Evolutionary conservation across 2,797 vertebrate genomes (phyloP).

Genomic region (Rhincodon typus): DNA sequence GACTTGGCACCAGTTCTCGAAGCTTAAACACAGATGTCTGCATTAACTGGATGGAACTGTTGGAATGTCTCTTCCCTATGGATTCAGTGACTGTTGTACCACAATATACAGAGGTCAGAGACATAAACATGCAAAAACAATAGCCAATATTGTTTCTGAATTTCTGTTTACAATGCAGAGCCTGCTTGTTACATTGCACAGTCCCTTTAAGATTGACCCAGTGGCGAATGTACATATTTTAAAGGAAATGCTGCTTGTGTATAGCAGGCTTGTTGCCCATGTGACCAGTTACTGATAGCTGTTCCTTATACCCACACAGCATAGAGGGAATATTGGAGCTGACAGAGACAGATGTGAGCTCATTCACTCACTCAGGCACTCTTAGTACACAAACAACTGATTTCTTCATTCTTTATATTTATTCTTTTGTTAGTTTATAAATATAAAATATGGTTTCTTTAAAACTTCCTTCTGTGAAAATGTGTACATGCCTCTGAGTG

Average conservation of each 20-base stretch:
- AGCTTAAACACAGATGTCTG: slow-evolving; percentile 79
- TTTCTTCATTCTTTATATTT: not conserved
- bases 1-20: slow-evolving; percentile 72
- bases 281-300: not conserved
- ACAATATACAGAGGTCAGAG: slow-evolving; percentile 88
- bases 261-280: not conserved
- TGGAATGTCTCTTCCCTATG: slow-evolving; percentile 89
- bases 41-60: slow-evolving; percentile 76
- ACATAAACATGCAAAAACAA: too few relatives aligned
- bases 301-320: too few relatives aligned
- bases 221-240: not conserved
- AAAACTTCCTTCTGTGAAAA: not conserved
- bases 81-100: slow-evolving; percentile 62
- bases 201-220: not conserved
- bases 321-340: not conserved
- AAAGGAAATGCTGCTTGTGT: not conserved
- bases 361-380: not conserved
- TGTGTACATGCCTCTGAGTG: not conserved
- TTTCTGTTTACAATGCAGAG: not conserved
- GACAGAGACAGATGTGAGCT: not conserved
- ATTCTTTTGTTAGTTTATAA: not conserved
- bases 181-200: not conserved
- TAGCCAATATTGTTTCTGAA: not conserved
- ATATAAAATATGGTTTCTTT: not conserved
- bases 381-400: not conserved